phyloP scores from a whole-genome alignment of 2,797 vertebrate genomes.

The Peromyscus melanophrys region DNA sequence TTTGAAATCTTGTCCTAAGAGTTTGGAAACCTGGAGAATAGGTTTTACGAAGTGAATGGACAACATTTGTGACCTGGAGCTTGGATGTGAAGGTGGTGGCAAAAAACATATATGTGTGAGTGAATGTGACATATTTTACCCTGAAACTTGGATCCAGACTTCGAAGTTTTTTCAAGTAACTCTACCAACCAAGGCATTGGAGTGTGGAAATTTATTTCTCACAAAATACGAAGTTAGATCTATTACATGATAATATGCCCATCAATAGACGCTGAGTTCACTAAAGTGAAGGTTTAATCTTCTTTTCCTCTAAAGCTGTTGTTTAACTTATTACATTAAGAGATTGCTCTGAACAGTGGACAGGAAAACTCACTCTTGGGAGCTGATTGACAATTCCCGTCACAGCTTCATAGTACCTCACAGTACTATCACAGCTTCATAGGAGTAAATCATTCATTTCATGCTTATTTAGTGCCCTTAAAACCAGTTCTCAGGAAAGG shows the following conservation, averaged over 20 bases:
- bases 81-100: not conserved
- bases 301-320: conserved; percentile 22
- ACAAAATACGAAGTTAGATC: not conserved
- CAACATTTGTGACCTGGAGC: not conserved
- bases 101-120: not conserved
- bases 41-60: not conserved
- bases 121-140: conserved; percentile 21
- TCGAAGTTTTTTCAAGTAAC: not conserved
- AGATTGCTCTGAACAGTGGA: not conserved
- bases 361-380: not conserved
- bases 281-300: conserved; percentile 6
- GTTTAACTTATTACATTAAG: not conserved
- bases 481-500: conserved; percentile 32
- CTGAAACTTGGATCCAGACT: not conserved
- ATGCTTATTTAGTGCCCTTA: not conserved
- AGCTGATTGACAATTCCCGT: not conserved
- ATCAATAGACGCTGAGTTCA: not conserved
- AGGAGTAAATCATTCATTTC: not conserved
- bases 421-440: not conserved
- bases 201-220: not conserved
- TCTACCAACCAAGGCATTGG: conserved; percentile 17
- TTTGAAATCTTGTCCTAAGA: not conserved
- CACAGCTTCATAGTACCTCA: not conserved
- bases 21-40: not conserved
- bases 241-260: not conserved